Base-by-base conservation (phyloP, 1,140 invertebrate genomes). In the Drosophila pseudoananassae region DNA sequence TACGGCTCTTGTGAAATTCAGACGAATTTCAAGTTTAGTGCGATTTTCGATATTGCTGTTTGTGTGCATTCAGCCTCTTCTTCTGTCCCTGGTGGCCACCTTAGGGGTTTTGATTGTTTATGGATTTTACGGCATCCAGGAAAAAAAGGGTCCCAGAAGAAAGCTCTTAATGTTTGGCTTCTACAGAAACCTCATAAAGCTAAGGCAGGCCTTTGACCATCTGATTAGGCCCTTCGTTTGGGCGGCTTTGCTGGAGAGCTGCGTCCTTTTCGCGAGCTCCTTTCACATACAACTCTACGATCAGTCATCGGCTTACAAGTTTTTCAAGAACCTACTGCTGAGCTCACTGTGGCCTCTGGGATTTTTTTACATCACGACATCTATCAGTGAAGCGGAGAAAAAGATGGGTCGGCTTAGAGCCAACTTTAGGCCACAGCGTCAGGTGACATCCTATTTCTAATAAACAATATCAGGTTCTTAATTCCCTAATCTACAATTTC, bases 201-300 rank as follows among this genome's bases (percentile, higher is more conserved):
- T 83, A 10, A 46, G 60, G 0, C 40, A 58, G 10, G 33, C 46
- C 1, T 78, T 83, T 4, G 79, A 83, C 15, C 8, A 40, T 9
- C 14, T 83, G 2, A 1, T 70, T 1, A 63, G 80, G 12, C 65
- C 80, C n/a, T 64, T 83, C 40, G 65, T 76, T 2, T 66, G 65
- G 54, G 29, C 52, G 4, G 14, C 27, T 4, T 6, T 83, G 0
- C 4, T 59, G 17, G 45, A 33, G 14, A 17, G 57, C 15, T 40
- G 76, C 0, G 23, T 25, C 0, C 0, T 15, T 5, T 53, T 49
- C 9, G 33, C 75, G 15, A 4, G 43, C 5, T 4, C 7, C 8
- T 63, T 83, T 4, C 80, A 84, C 29, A 4, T 84, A 0, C 0
- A n/a, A 0, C 12, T 84, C 0, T 78, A 53, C 7, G 65, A 84